These are phyloP conservation scores for Cynoglossus semilaevis DNA, from an alignment of 2,113 vertebrate species.

Conservation along the genomic window DNA sequence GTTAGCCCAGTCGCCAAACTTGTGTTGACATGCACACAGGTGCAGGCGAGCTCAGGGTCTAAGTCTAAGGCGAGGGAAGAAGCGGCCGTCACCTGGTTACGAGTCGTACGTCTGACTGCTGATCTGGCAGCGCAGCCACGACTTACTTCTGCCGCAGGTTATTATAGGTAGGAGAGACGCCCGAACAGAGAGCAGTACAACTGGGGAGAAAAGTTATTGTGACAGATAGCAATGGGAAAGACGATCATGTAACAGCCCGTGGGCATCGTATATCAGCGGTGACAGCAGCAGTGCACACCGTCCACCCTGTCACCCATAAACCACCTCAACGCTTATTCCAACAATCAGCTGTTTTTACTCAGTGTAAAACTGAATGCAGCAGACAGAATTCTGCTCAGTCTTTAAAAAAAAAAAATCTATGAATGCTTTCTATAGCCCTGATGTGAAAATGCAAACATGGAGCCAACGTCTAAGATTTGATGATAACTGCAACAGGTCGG, in stretches of 20 bases:
- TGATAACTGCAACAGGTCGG: no score
- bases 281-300: constrained; percentile 13
- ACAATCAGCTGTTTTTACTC: not conserved
- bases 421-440: no score
- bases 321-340: not conserved
- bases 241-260: constrained; percentile 9
- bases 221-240: constrained; percentile 7
- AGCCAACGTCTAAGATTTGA: no score
- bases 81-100: not conserved
- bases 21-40: constrained; percentile 20
- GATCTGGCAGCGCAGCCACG: no score
- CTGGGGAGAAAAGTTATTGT: constrained; percentile 1
- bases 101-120: no score
- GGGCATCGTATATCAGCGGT: constrained; percentile 36
- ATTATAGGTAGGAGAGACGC: not conserved
- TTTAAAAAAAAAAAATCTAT: no score
- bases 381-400: no score
- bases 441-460: no score
- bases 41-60: not conserved
- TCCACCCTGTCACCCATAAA: not conserved
- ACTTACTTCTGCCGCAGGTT: constrained; percentile 2
- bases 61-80: not conserved
- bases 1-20: not conserved
- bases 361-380: not conserved
- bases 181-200: not conserved